Conservation (phyloP, 2,888 invertebrate species). For the Drosophila bunnanda region DNA sequence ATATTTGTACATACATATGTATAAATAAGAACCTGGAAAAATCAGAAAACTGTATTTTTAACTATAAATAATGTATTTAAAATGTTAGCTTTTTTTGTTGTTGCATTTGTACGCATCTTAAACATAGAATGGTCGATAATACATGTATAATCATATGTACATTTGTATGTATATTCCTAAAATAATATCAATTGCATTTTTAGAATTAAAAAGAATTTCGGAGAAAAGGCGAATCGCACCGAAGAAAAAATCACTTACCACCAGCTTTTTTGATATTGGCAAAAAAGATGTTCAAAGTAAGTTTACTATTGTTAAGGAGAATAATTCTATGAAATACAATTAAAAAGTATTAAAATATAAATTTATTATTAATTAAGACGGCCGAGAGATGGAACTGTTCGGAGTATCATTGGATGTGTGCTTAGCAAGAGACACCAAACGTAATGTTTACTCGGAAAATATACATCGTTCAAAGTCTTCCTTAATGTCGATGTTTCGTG, state of each 20-base stretch:
- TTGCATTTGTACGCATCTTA: neutral
- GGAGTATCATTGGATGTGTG: conserved; percentile 94
- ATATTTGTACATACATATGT: too few relatives aligned
- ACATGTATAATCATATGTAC: neutral
- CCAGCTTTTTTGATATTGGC: conserved; percentile 92
- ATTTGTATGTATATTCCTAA: neutral
- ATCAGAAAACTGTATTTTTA: too few relatives aligned
- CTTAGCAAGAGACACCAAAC: conserved; percentile 89
- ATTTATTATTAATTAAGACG: neutral
- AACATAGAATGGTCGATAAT: neutral
- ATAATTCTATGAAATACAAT: neutral
- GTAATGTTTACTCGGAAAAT: conserved; percentile 70
- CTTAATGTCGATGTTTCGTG: conserved; percentile 88
- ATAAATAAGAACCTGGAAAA: too few relatives aligned
- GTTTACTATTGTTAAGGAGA: conserved; percentile 1
- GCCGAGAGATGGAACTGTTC: conserved; percentile 86
- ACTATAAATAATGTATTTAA: too few relatives aligned
- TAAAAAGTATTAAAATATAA: neutral
- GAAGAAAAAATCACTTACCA: conserved; percentile 95
- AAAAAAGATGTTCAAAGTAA: conserved; percentile 88
- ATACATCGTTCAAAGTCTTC: conserved; percentile 88
- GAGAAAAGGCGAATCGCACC: conserved; percentile 92
- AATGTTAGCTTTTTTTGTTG: neutral
- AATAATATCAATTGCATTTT: conserved; percentile 2
- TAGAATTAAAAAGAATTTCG: conserved; percentile 81